Base-by-base conservation (phyloP, 2,113 vertebrate species). In the Coregonus clupeaformis region DNA sequence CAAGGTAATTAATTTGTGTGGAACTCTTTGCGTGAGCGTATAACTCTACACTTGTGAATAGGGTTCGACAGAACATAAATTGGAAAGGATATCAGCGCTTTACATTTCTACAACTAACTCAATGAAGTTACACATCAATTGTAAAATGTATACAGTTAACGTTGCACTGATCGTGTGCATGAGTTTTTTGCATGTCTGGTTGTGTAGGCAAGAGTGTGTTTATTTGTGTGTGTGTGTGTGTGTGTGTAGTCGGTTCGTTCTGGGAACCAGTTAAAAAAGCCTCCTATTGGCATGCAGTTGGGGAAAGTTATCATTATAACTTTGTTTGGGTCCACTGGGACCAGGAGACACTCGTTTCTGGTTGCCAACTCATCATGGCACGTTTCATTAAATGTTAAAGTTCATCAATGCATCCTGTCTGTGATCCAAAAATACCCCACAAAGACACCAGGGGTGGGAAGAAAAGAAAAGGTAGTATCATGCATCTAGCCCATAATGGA, bases 231-330 rank as follows among this genome's bases (percentile, higher is more conserved):
- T 6, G 1, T 14, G 22, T 12, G 62, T 64, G 25, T 27, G 62
- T 29, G 9, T 64, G 62, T 64, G 27, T 27, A 7, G 24, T 24
- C 12, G 22, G 3, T 6, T 79, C 73, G 77, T 73, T 72, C 75
- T 75, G 82, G 85, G 80, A 89, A 84, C 69, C 59, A 78, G 86
- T 89, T 84, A 74, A 68, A 87, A 87, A 88, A 80, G 80, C 79
- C 77, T 71, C 24, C 74, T 29, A 85, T 83, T 90, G 87, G 88
- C 87, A 87, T 77, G 82, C 76, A 82, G 84, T 78, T 69, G 81
- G 80, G 83, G 69, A 86, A 86, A 88, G 85, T 88, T 91, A 86
- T 89, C 84, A 90, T 91, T 90, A 89, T 88, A 91, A 88, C 82
- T 88, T 88, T 83, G 83, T 86, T 88, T 88, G 76, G 80, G 83